A percentile compares a stretch with the other conserved stretches of the same genome.
Conservation (phyloP, 2,888 invertebrate genomes). For the Nemoura dubitans region DNA sequence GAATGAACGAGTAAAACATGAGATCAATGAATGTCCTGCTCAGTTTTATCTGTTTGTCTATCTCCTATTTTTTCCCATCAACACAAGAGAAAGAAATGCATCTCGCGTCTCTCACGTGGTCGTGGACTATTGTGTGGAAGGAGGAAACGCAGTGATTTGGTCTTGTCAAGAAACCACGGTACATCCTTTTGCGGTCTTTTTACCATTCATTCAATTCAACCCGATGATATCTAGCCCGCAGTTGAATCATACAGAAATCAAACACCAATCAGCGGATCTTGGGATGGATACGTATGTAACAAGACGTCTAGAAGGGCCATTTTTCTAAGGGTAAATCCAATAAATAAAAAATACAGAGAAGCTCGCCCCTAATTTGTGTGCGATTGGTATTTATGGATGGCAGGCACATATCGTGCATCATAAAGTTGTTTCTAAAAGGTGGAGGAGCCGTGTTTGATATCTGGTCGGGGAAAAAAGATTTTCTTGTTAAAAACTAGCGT, state of each 20-base stretch:
- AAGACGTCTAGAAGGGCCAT: not conserved
- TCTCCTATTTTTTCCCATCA: constrained; percentile 3
- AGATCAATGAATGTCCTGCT: constrained; percentile 29
- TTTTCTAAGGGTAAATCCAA: not conserved
- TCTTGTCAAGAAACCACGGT: not conserved
- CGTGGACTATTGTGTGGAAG: constrained; percentile 1
- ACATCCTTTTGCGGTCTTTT: constrained; percentile 27
- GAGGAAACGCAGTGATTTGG: constrained; percentile 15
- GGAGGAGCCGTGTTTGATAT: too few species aligned
- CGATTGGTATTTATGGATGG: too few species aligned
- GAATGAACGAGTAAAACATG: constrained; percentile 35
- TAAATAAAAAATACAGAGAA: not conserved
- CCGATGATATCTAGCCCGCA: not conserved
- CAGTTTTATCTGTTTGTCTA: not conserved
- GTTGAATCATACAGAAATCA: not conserved
- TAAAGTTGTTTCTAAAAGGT: too few species aligned
- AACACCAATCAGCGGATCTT: not conserved
- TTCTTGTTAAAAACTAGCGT: too few species aligned
- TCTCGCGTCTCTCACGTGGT: not conserved
- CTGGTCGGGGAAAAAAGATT: too few species aligned
- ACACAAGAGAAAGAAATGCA: constrained; percentile 24
- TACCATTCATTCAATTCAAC: not conserved
- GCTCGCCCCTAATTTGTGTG: too few species aligned
- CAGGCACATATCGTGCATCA: too few species aligned
- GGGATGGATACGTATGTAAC: not conserved